These are phyloP conservation scores for Aphelinus atriplicis DNA, from an alignment of 1,140 invertebrate species.

Conservation along the genomic window DNA sequence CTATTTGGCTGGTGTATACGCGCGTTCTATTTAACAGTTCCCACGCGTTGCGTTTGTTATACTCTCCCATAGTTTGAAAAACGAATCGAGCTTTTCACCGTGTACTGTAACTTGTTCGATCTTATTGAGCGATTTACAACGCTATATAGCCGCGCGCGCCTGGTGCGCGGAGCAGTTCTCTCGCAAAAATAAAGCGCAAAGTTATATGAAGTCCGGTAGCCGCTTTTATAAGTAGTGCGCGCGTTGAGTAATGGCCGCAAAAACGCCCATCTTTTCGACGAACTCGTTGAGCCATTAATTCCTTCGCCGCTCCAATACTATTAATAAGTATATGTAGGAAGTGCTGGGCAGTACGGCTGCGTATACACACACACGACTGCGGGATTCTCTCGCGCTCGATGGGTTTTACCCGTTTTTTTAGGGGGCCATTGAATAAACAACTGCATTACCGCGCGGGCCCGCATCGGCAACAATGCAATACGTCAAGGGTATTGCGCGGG, in stretches of 20 bases:
- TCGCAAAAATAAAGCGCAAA: slow-evolving; percentile 18
- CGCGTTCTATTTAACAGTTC: slow-evolving; percentile 16
- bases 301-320: not conserved
- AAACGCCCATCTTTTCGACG: slow-evolving; percentile 15
- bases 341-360: not conserved
- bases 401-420: no score
- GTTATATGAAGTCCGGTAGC: not conserved
- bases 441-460: no score
- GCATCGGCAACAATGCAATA: no score
- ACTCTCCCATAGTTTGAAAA: not conserved
- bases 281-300: slow-evolving; percentile 26
- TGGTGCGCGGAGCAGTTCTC: not conserved
- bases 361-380: no score
- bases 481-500: no score
- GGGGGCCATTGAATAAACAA: no score
- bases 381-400: not conserved
- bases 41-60: not conserved
- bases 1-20: no score
- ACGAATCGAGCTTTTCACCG: slow-evolving; percentile 14
- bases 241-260: slow-evolving; percentile 4
- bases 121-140: slow-evolving; percentile 23
- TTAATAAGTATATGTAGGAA: slow-evolving; percentile 21
- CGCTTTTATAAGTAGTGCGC: not conserved
- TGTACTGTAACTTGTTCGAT: slow-evolving; percentile 10
- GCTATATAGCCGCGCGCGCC: not conserved